Conservation (phyloP, 2,113 vertebrate species). For the Leuciscus idus region DNA sequence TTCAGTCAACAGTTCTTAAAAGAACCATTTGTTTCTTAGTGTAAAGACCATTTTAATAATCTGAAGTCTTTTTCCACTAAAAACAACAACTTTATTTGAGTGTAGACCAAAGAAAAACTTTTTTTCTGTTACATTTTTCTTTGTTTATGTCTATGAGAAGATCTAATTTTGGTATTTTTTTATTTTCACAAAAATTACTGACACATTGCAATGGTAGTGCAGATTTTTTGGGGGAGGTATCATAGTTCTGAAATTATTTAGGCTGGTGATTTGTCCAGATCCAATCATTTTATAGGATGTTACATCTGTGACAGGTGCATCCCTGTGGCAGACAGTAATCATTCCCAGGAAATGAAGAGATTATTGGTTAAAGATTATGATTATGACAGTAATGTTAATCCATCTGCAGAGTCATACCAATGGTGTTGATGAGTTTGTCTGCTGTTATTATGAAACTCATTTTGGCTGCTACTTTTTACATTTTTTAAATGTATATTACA, state of each 20-base stretch:
- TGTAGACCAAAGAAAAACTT: too few relatives aligned
- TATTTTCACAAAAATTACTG: too few relatives aligned
- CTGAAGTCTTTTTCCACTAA: too few relatives aligned
- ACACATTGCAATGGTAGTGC: background rate
- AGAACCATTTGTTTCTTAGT: too few relatives aligned
- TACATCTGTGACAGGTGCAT: slow-evolving; percentile 42
- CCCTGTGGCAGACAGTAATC: slow-evolving; percentile 28
- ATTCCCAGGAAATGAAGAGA: slow-evolving; percentile 47
- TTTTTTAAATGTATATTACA: background rate
- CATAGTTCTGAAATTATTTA: background rate
- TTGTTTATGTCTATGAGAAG: too few relatives aligned
- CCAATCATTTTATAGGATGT: slow-evolving; percentile 5
- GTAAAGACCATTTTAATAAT: too few relatives aligned
- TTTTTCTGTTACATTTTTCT: too few relatives aligned
- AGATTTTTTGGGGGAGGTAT: background rate
- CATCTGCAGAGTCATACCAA: background rate
- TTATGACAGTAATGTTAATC: slow-evolving; percentile 1
- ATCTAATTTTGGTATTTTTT: too few relatives aligned
- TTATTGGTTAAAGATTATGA: slow-evolving; percentile 28
- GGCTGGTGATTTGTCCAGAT: background rate
- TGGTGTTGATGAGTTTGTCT: background rate
- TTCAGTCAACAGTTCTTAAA: too few relatives aligned
- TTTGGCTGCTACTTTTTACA: background rate
- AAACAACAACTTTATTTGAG: too few relatives aligned
- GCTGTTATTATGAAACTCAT: background rate